Conservation (phyloP, 2,113 vertebrate genomes). For the Brienomyrus longianalis region DNA sequence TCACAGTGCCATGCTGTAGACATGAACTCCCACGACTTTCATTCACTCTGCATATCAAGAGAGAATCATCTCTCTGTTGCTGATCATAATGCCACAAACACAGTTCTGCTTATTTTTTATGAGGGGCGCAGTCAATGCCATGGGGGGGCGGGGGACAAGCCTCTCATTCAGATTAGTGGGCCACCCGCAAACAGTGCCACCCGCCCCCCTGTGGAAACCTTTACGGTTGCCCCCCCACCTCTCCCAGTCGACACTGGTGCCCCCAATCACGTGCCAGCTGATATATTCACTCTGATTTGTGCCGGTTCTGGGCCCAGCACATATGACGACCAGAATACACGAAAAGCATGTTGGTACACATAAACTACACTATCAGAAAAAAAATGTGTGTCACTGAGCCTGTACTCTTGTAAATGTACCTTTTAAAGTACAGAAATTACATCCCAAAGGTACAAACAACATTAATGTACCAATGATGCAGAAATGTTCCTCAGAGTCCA, state of each 20-base stretch:
- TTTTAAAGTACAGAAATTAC: no score
- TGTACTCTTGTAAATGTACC: no score
- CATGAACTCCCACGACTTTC: not conserved
- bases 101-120: not conserved
- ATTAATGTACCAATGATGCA: no score
- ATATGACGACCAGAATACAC: not conserved
- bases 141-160: not conserved
- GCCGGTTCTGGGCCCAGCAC: not conserved
- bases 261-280: not conserved
- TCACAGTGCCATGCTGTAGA: not conserved
- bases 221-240: not conserved
- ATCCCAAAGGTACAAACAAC: no score
- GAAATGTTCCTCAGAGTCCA: no score
- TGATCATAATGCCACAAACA: not conserved
- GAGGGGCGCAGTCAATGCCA: not conserved
- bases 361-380: no score
- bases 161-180: not conserved
- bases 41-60: not conserved
- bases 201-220: not conserved
- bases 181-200: not conserved
- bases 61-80: constrained; percentile 7
- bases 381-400: no score
- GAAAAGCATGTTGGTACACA: not conserved
- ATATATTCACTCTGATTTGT: not conserved
- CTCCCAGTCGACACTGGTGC: not conserved